Evolutionary conservation across 2,888 invertebrate genomes (phyloP), one percentile per base, ranked within the genome.

Genomic region (Danaus chrysippus): DNA sequence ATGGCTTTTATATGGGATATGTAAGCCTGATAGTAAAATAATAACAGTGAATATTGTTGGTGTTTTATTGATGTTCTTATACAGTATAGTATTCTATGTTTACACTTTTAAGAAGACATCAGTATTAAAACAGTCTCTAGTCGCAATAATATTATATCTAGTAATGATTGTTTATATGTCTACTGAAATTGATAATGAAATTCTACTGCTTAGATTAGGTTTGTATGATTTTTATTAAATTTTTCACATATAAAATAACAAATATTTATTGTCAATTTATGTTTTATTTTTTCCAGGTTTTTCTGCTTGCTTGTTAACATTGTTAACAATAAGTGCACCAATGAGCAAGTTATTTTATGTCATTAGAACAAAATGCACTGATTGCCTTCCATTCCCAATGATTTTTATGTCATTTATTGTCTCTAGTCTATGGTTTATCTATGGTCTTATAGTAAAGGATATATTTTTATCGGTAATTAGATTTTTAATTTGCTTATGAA

Each of bases 331-430:
- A 78, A 96, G 95, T 19, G 94, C 97, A 11, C 97, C 97, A 6
- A 91, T 97, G 70, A 94, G 94, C 58, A 94, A 95, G 78, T 82
- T 97, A 71, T 88, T 95, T 43, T 94, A 97, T 87, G 97, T 98
- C 5, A 90, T 98, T 59, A 93, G 91, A 80, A 93, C 94, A 8
- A 95, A 94, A 82, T 96, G 93, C 79, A 94, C 97, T 0, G 97
- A 97, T 74, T 95, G 95, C 79, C 91, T 98, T 73, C 98, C 98
- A 41, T 96, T 97, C 79, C 96, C 96, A 5, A 92, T 98, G 76
- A 97, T 98, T 79, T 83, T 95, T 52, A 94, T 95, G 78, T 95
- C 96, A 44, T 95, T 97, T 79, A 84, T 96, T 58, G 96, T 97
- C 8, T 95, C 96, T 10, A 83, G 93, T 23, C 93, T 96, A 72